Evolutionary conservation across 1,140 invertebrate species (phyloP), one percentile per base, ranked within the genome.

Genomic region (Branchinecta lynchi): DNA sequence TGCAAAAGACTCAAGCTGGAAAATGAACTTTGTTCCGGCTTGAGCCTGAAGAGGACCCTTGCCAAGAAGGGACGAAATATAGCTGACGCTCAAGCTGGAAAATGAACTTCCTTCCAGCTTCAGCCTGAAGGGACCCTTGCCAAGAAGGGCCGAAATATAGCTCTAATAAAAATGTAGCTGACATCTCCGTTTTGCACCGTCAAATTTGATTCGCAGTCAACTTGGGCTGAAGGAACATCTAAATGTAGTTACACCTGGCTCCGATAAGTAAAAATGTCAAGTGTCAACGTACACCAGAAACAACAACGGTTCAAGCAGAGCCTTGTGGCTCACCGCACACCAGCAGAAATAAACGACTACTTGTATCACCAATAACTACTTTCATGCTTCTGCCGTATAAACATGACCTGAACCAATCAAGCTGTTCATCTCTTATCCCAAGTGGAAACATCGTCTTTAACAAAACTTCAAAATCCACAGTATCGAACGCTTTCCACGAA

Each of bases 281-380:
- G 46, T 51, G n/a, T 51, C 46, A 51, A 51, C 46, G n/a, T 51
- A 51, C n/a, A 51, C n/a, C 46, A 51, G n/a, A 51, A 51, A 51
- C n/a, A 51, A 51, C n/a, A 51, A n/a, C n/a, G n/a, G n/a, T 51
- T n/a, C 46, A 51, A 51, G 46, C 46, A 51, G 46, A 51, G n/a
- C 46, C 46, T 51, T 51, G 46, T 51, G 46, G 46, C 46, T 9
- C n/a, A 51, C 46, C 9, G n/a, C 46, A 51, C 9, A 51, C 46
- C 46, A 51, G 46, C 9, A n/a, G 46, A 51, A 51, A 51, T 9
- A 51, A 51, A 9, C n/a, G 9, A 51, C 46, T 51, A 51, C 46
- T 51, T 9, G n/a, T 9, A 51, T 51, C 46, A 51, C 46, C 46
- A 51, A 51, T n/a, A 51, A 51, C 46, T 51, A 51, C 46, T 51